Conservation (phyloP, 2,888 invertebrate genomes). For the Chymomyza caudatula region DNA sequence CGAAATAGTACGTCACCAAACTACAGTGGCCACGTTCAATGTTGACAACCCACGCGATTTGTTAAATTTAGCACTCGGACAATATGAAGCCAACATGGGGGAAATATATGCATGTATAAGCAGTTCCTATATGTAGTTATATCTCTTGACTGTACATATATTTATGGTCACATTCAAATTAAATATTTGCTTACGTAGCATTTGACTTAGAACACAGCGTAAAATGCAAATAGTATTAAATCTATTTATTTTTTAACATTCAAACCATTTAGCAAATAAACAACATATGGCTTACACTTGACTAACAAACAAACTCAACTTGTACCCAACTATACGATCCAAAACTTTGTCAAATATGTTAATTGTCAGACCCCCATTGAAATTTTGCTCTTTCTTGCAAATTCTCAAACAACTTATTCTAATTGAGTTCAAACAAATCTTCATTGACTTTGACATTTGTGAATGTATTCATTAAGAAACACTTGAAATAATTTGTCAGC, state of each 20-base stretch:
- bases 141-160: conserved; percentile 16
- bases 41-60: conserved; percentile 59
- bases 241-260: conserved; percentile 29
- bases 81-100: conserved; percentile 16
- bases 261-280: conserved; percentile 41
- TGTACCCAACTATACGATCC: background rate
- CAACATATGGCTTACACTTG: conserved; percentile 18
- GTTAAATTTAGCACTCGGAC: conserved; percentile 62
- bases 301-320: background rate
- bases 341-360: conserved; percentile 38
- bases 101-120: conserved; percentile 1
- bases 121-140: background rate
- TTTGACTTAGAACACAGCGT: conserved; percentile 12
- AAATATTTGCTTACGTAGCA: conserved; percentile 37
- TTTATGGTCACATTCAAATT: conserved; percentile 35
- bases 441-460: conserved; percentile 62
- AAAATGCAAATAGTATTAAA: conserved; percentile 30
- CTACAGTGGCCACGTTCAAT: conserved; percentile 64
- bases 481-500: conserved; percentile 24
- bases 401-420: conserved; percentile 29
- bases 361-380: conserved; percentile 60
- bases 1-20: conserved; percentile 51
- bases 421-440: conserved; percentile 49
- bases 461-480: conserved; percentile 55
- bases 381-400: conserved; percentile 49